Evolutionary conservation across 2,888 invertebrate species (phyloP), one percentile per base, ranked within the genome.

Genomic region (Hylaea fasciaria): DNA sequence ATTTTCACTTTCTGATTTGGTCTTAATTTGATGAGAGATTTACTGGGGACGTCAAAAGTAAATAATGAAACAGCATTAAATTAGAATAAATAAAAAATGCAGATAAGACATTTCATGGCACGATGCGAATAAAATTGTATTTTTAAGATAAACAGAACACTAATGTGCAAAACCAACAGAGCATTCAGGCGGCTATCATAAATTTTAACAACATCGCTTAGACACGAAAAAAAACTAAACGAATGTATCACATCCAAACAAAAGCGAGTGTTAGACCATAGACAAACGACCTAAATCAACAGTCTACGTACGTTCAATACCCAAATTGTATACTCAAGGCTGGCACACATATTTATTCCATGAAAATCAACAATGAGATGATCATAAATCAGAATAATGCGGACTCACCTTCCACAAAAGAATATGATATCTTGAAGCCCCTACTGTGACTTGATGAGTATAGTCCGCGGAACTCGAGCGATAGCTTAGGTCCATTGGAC

Each of bases 401-500:
- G n/a, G 40, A 54, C 53, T 94, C 93, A 98, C 98, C 97, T 94
- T 96, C 96, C 59, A 96, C 95, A 92, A 98, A 98, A 77, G 94
- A 94, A 87, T 97, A 98, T 59, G 95, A 95, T 67, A 98, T 97
- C 82, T 96, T 96, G 90, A 98, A 98, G 52, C 98, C 98, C 72
- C 95, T 94, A 71, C 95, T 95, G 74, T 95, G 94, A 71, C 95
- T 94, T 49, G 96, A 96, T 12, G 96, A 96, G 78, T 94, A 93
- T 67, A 95, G 92, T 45, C 97, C 97, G 64, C 95, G 94, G 82
- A 98, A 98, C 86, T 97, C 97, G 43, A 98, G 89, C 70, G 96
- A 95, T 81, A 99, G 91, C 77, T 96, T 94, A 59, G 96, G 96
- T 68, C 97, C 97, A 82, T 96, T 97, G 68, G 98, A 98, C 98